Evolutionary conservation across 23 tunicate genomes (phyloP).

Genomic region (Aplidium turbinatum): DNA sequence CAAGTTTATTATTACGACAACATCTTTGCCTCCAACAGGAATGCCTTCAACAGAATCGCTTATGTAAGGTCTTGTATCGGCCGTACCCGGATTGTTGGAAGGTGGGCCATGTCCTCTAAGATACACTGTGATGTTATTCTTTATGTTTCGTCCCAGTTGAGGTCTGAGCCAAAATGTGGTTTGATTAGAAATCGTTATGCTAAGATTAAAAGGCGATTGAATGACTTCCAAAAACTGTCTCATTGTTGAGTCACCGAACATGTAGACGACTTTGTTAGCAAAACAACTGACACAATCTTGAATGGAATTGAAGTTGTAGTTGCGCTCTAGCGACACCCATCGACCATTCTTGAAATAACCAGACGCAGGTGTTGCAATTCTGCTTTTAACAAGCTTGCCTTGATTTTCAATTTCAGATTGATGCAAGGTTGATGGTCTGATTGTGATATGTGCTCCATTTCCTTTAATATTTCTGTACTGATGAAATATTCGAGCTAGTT

Average conservation of each 20-base stretch:
- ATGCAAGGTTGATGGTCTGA: too few relatives aligned
- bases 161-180: slow-evolving; percentile 15
- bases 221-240: slow-evolving; percentile 11
- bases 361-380: slow-evolving; percentile 1
- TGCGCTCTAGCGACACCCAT: slow-evolving; percentile 24
- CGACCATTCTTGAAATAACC: slow-evolving; percentile 24
- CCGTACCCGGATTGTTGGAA: slow-evolving; percentile 36
- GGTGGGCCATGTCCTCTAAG: slow-evolving; percentile 57
- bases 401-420: too few relatives aligned
- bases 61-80: slow-evolving; percentile 33
- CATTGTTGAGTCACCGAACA: slow-evolving; percentile 55
- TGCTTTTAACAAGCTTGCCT: background rate
- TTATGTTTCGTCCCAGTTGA: slow-evolving; percentile 1
- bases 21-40: slow-evolving; percentile 40
- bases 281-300: slow-evolving; percentile 5
- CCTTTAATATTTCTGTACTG: background rate
- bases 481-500: background rate
- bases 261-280: slow-evolving; percentile 20
- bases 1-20: slow-evolving; percentile 24
- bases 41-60: slow-evolving; percentile 37
- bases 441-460: background rate
- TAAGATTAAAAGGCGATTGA: background rate
- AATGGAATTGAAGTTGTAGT: background rate
- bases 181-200: background rate
- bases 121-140: slow-evolving; percentile 36